Evolutionary conservation across 2,113 vertebrate genomes (phyloP), one percentile per base, ranked within the genome.

Genomic region (Galeopterus variegatus): DNA sequence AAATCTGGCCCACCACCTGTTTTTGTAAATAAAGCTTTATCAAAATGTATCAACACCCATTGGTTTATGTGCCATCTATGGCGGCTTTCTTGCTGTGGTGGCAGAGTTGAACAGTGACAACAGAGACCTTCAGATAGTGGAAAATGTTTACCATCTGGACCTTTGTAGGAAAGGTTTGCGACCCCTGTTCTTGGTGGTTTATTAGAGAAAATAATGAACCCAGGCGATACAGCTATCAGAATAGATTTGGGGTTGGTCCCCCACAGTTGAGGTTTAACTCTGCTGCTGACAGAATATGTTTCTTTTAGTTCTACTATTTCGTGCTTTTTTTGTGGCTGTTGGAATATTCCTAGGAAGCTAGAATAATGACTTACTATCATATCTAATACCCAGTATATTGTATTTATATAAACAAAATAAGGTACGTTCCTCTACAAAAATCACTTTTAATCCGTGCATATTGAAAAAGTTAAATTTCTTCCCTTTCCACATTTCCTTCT

Each of bases 301-400:
- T 41, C 41, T 41, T 41, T 41, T 24, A 70, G 36, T 24, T 21
- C n/a, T 10, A 3, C 54, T 92, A 28, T 33, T 33, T 83, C 8
- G 45, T 18, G 69, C 60, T 62, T 45, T 70, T 45, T 33, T 58
- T 5, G 45, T n/a, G 79, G 52, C 62, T 62, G 41, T 4, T 45
- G 45, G 54, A n/a, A 28, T 52, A 52, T 89, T 60, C 36, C 33
- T 28, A 8, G 19, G 0, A 23, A 9, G 26, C 4, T 23, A 54
- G 15, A n/a, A 41, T 21, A n/a, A 24, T n/a, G 41, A 76, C 7
- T 81, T 73, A 12, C 56, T 28, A 2, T 9, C 50, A 19, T 41
- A 6, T 33, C 56, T 54, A 8, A 41, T 8, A 19, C 5, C 45
- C 1, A 3, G 3, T 45, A 0, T 23, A 1, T 45, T 28, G 0